Percentiles rank a stretch among this genome's conserved stretches.
Evolutionary conservation across 2,113 vertebrate genomes (phyloP).

Genomic region (Dicentrarchus labrax): DNA sequence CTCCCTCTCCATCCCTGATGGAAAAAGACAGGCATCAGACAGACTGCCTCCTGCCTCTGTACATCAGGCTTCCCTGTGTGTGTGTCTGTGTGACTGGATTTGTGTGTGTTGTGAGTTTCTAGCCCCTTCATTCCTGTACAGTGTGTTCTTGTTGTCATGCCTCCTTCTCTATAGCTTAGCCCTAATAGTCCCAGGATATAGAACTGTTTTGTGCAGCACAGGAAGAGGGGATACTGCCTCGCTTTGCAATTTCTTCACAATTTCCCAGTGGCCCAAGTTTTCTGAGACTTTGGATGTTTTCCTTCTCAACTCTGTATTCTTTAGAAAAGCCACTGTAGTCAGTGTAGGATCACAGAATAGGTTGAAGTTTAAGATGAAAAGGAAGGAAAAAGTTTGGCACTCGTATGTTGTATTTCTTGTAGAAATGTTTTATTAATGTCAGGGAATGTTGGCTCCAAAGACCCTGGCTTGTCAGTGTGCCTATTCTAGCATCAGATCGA

Average conservation of each 20-base stretch:
- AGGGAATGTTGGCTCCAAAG: not conserved
- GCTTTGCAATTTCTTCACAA: constrained; percentile 19
- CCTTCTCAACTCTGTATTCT: not conserved
- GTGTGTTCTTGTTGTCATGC: constrained; percentile 48
- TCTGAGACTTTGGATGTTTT: constrained; percentile 1
- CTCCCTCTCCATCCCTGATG: constrained; percentile 49
- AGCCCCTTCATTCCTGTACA: constrained; percentile 51
- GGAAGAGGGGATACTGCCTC: constrained; percentile 17
- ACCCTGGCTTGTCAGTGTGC: not conserved
- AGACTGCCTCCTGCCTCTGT: constrained; percentile 47
- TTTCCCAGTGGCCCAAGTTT: constrained; percentile 11
- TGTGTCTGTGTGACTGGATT: constrained; percentile 20
- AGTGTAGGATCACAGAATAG: not conserved
- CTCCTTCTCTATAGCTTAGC: constrained; percentile 24
- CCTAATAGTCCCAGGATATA: constrained; percentile 30
- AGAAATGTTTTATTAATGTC: not conserved
- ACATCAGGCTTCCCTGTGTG: constrained; percentile 50
- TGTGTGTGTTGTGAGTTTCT: constrained; percentile 44
- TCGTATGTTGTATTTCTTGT: not conserved
- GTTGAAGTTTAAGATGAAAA: not conserved
- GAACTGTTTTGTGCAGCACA: constrained; percentile 14
- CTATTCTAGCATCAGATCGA: not conserved
- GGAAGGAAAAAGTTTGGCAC: not conserved
- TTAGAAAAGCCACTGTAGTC: not conserved
- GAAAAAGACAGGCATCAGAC: constrained; percentile 73